Base-by-base conservation (phyloP, 1,140 invertebrate genomes). In the Eurosta solidaginis region DNA sequence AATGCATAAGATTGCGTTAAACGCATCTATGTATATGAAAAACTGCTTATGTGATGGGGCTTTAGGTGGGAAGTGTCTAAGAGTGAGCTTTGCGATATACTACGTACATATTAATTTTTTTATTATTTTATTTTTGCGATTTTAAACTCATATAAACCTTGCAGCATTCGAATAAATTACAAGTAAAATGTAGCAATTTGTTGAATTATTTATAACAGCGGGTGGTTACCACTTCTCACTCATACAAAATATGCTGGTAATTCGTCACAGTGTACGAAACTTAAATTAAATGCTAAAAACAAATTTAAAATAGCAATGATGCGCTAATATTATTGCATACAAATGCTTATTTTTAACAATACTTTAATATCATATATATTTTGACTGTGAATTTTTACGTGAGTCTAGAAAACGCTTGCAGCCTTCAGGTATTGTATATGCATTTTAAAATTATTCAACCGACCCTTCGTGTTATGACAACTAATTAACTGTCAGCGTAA, bases 121-220 rank as follows among this genome's bases (percentile, higher is more conserved):
- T 59, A 5, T 59, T n/a, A 59, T 36, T 10, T 1, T 22, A 54
- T 33, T 59, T 29, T 59, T 59, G 33, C n/a, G n/a, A 33, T 33
- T 33, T 33, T 59, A 14, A 33, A 59, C 14, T 12, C 33, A 20
- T 6, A n/a, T 25, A 68, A 68, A 68, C 33, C 33, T 68, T 40
- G 33, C 59, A 7, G 29, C 20, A 20, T 3, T 68, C 33, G 33
- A 40, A 20, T 36, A 33, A 68, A 68, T 68, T 68, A 20, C 59
- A 68, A 42, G 36, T 27, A 33, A 20, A 68, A 22, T 68, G 33
- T 68, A 68, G 33, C 59, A 20, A 68, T 68, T 68, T 33, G 59
- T 68, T 68, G 59, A 68, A 68, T 68, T 68, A 40, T 68, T 40
- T 20, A 68, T 68, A 68, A 36, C 33, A 40, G 59, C 59, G 59